phyloP scores from a whole-genome alignment of 2,797 vertebrate genomes.

The Heteromormyrus szaboi region DNA sequence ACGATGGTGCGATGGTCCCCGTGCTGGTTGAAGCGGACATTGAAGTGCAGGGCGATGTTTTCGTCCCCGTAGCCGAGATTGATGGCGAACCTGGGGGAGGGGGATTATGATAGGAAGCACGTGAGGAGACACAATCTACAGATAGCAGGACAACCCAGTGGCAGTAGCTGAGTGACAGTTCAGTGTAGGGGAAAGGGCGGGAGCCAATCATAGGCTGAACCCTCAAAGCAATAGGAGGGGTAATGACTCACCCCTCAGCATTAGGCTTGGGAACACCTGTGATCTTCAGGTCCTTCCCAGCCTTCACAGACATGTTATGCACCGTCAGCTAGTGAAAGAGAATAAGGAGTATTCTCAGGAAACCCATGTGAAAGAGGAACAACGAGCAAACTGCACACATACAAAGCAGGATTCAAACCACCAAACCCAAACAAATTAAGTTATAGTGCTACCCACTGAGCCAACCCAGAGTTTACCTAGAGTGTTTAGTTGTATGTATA shows the following conservation, averaged over 20 bases:
- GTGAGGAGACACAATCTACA: not conserved
- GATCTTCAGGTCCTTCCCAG: constrained; percentile 60
- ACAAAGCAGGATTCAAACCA: not conserved
- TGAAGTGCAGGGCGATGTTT: constrained; percentile 63
- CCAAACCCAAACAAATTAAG: not conserved
- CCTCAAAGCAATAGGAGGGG: not conserved
- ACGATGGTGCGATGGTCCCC: constrained; percentile 38
- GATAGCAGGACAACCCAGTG: not conserved
- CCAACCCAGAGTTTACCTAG: not conserved
- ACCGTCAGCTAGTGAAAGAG: constrained; percentile 40
- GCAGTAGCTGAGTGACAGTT: not conserved
- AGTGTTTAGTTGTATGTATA: not conserved
- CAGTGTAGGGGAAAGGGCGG: not conserved
- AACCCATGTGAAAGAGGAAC: not conserved
- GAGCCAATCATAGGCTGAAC: constrained; percentile 30
- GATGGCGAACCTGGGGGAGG: constrained; percentile 54
- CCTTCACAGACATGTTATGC: constrained; percentile 55
- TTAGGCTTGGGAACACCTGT: constrained; percentile 37
- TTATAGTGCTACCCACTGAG: not conserved
- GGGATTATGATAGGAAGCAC: not conserved
- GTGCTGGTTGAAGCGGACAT: constrained; percentile 47
- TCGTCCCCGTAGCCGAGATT: constrained; percentile 57
- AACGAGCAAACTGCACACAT: not conserved
- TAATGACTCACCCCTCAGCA: constrained; percentile 4
- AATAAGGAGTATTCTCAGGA: not conserved